Percentiles rank a stretch among this genome's conserved stretches.
Evolutionary conservation across 2,113 vertebrate species (phyloP).

Genomic region (Hiodon tergisus): DNA sequence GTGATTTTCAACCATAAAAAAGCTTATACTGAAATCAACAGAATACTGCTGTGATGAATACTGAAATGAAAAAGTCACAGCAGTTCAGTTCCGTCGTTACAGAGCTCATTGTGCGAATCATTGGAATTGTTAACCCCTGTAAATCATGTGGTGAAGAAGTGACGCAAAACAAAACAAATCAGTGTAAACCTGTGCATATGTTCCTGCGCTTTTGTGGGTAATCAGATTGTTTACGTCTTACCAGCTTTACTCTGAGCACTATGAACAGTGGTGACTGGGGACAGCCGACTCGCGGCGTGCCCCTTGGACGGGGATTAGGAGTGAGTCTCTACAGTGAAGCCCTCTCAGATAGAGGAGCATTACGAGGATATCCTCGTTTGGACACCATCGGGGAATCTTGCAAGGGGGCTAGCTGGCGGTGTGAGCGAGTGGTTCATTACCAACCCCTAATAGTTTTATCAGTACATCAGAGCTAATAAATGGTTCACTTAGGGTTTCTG

Average conservation of each 20-base stretch:
- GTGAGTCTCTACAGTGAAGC: neutral
- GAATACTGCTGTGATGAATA: no score
- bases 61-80: no score
- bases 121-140: no score
- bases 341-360: neutral
- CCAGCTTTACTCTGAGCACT: conserved; percentile 15
- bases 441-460: conserved; percentile 18
- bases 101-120: no score
- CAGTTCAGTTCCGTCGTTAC: no score
- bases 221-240: conserved; percentile 32
- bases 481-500: neutral
- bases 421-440: conserved; percentile 9
- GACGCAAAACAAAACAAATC: neutral
- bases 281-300: neutral
- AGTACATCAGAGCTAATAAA: conserved; percentile 17
- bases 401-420: neutral
- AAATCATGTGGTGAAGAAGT: neutral
- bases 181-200: neutral
- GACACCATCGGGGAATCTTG: neutral
- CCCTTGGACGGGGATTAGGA: neutral
- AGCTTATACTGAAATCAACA: no score
- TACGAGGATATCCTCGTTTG: neutral
- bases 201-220: conserved; percentile 18
- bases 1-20: neutral
- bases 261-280: conserved; percentile 15